Base-by-base conservation (phyloP, 2,797 vertebrate genomes). In the Pyrocephalus nanus region DNA sequence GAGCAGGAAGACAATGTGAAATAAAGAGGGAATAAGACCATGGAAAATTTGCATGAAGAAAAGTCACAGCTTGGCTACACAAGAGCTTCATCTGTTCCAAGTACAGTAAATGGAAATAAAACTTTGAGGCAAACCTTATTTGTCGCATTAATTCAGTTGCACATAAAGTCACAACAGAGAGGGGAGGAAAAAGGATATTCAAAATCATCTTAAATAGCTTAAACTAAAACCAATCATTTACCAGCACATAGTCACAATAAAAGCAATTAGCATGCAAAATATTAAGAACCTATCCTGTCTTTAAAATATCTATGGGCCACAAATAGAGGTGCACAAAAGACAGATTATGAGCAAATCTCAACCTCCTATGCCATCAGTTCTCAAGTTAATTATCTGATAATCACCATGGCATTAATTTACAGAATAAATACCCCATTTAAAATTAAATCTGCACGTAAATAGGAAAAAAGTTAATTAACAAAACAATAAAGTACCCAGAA, bases 381-480 rank as follows among this genome's bases (percentile, higher is more conserved):
- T 95, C 90, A 70, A 95, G 93, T 89, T 97, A 96, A 97, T 96
- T 97, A 96, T 97, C 91, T 95, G 83, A 94, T 96, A 79, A 96
- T 93, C 93, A 83, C 84, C 69, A 43, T 76, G 76, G 88, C 25
- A 19, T 97, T 97, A 86, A 93, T 97, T 97, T 96, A 96, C 91
- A 78, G 95, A 95, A 94, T 92, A 96, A 96, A 94, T 91, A 96
- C 81, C 66, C 81, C 74, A 95, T 93, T 91, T 96, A 95, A 93
- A 96, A 96, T 96, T 91, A 95, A 97, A 95, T 94, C 97, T 96
- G 83, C 74, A 74, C 38, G 22, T 90, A 97, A 97, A 97, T 86
- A 96, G 93, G 88, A 95, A 96, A 91, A 95, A 85, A 93, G 94
- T 88, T 97, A 97, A 98, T 97, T 97, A 97, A 97, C 70, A 36